phyloP scores from a whole-genome alignment of 2,888 invertebrate genomes.

The Andrena minutula region DNA sequence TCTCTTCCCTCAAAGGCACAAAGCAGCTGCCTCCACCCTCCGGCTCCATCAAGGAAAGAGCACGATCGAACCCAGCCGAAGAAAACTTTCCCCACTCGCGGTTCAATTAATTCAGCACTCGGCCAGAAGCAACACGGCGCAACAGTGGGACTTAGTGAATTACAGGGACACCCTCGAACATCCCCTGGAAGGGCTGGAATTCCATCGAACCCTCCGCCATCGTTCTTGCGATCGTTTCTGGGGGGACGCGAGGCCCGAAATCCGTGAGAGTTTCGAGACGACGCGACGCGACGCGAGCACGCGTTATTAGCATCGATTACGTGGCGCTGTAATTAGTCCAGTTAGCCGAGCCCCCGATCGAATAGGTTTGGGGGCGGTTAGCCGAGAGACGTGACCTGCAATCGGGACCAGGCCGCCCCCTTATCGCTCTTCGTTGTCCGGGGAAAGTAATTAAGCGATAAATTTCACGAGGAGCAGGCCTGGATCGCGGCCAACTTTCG shows the following conservation, averaged over 20 bases:
- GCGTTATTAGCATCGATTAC: constrained; percentile 62
- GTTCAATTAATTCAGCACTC: constrained; percentile 1
- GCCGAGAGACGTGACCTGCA: constrained; percentile 64
- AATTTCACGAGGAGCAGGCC: constrained; percentile 60
- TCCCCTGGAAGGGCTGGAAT: not conserved
- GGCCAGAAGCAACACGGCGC: constrained; percentile 3
- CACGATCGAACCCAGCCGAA: not conserved
- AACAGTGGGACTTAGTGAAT: constrained; percentile 4
- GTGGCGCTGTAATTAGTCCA: constrained; percentile 58
- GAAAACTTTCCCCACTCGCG: not conserved
- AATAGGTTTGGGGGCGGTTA: constrained; percentile 19
- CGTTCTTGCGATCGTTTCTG: not conserved
- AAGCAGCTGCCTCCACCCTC: not conserved
- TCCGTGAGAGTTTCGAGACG: constrained; percentile 6
- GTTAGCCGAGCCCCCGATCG: constrained; percentile 54
- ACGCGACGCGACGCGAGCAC: constrained; percentile 14
- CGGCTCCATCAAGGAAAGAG: not conserved
- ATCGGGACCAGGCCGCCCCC: constrained; percentile 62
- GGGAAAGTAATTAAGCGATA: constrained; percentile 69
- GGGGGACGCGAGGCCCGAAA: not conserved
- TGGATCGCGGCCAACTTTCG: constrained; percentile 61
- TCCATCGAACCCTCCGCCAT: not conserved
- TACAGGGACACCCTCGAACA: not conserved
- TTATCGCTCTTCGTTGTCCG: constrained; percentile 65
- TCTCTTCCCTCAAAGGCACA: not conserved